Conservation (phyloP, 2,888 invertebrate genomes). For the Matsumyia berberina region DNA sequence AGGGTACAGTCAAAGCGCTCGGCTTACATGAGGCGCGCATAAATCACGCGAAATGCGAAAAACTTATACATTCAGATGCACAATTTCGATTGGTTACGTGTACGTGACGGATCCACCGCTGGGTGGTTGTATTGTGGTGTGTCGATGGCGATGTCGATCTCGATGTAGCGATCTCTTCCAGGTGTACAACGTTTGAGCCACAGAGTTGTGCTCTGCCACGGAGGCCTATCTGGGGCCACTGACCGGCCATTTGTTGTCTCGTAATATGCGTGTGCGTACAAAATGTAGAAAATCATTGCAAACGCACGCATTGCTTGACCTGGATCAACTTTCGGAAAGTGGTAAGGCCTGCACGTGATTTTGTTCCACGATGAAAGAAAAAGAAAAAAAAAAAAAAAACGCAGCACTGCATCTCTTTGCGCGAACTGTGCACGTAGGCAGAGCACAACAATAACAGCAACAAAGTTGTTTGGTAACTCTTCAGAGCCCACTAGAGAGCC, state of each 20-base stretch:
- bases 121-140: conserved; percentile 38
- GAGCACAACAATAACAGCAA: conserved; percentile 33
- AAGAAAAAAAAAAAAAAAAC: conserved; percentile 29
- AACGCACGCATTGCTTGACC: conserved; percentile 75
- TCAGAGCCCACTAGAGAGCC: conserved; percentile 44
- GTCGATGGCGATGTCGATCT: conserved; percentile 45
- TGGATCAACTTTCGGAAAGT: conserved; percentile 75
- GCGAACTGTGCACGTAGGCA: conserved; percentile 52
- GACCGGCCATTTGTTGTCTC: conserved; percentile 63
- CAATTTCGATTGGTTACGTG: conserved; percentile 74
- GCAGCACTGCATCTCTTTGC: conserved; percentile 37
- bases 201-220: conserved; percentile 24
- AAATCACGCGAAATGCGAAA: conserved; percentile 73
- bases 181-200: conserved; percentile 38
- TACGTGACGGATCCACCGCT: conserved; percentile 72
- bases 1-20: conserved; percentile 4
- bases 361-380: too few relatives aligned
- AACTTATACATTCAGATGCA: conserved; percentile 72
- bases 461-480: conserved; percentile 69
- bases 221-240: conserved; percentile 56
- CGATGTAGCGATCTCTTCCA: conserved; percentile 56
- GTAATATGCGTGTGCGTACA: conserved; percentile 61
- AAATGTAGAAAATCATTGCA: conserved; percentile 68
- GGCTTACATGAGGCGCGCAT: conserved; percentile 58
- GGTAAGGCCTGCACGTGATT: conserved; percentile 38